A percentile compares a stretch with the other conserved stretches of the same genome.
phyloP scores from a whole-genome alignment of 35 echinoderm and acorn worm species.

The Amphiura filiformis region DNA sequence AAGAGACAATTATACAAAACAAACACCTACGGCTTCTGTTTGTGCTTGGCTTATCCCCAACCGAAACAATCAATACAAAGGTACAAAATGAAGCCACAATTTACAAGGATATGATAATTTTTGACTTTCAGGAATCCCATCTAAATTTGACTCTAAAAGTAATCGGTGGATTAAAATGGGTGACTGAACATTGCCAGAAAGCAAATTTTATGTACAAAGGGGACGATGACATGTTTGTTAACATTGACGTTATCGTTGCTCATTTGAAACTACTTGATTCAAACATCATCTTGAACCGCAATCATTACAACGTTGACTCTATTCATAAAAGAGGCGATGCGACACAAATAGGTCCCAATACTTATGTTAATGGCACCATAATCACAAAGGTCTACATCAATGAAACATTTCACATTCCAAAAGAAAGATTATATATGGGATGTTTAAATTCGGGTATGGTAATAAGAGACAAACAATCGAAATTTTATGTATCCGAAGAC shows the following conservation, averaged over 20 bases:
- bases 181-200: background rate
- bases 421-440: slow-evolving; percentile 62
- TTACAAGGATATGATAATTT: slow-evolving; percentile 20
- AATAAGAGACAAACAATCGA: slow-evolving; percentile 55
- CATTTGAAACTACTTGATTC: too few relatives aligned
- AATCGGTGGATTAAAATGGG: slow-evolving; percentile 19
- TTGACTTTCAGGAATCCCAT: background rate
- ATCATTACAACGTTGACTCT: too few relatives aligned
- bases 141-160: slow-evolving; percentile 34
- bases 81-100: background rate
- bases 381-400: too few relatives aligned
- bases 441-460: slow-evolving; percentile 53
- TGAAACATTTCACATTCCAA: background rate
- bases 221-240: slow-evolving; percentile 40
- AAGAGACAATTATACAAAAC: background rate
- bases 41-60: slow-evolving; percentile 1
- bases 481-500: slow-evolving; percentile 56
- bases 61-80: background rate
- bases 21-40: background rate
- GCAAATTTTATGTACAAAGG: slow-evolving; percentile 36
- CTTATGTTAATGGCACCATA: too few relatives aligned
- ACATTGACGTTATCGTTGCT: too few relatives aligned
- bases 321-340: too few relatives aligned
- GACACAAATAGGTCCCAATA: too few relatives aligned
- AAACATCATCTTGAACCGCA: too few relatives aligned